Base-by-base conservation (phyloP, 1,140 invertebrate genomes). In the Parapsyche elsis region DNA sequence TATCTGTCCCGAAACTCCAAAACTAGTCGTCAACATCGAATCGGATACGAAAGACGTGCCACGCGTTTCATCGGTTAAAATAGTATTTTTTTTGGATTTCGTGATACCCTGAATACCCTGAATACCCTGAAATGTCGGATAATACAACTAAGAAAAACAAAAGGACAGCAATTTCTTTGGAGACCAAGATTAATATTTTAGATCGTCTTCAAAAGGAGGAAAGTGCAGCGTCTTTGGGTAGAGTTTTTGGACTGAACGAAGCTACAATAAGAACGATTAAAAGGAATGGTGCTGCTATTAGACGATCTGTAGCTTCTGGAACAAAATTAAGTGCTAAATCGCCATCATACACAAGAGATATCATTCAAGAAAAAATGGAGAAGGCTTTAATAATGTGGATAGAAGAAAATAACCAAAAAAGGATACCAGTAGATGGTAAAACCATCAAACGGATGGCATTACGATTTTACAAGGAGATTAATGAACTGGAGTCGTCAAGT, bases 151-250 rank as follows among this genome's bases (percentile, higher is more conserved):
- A 38, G 53, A 80, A 79, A 75, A 73, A 53, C 16, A 79, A 79
- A 74, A 76, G 67, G 24, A 74, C 30, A 78, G 38, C 64, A 10
- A 79, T 81, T 59, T 81, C 80, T 53, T 79, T 81, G 70, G 80
- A 81, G 71, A 81, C 77, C 0, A 81, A 81, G 73, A 81, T 81
- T 57, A 23, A 73, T 73, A 81, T 81, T 81, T 79, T 81, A 59
- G 80, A 81, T 79, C 61, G 80, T 57, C 23, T 81, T 49, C 19
- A 16, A 71, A 79, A 74, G 14, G 76, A 76, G 73, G 76, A 73
- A 74, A 26, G 79, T 24, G 76, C 70, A 79, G 23, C 71, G 38
- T 74, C 71, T 45, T 30, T 74, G 23, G 71, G 71, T 46, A 74
- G 38, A 74, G n/a, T 16, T 38, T 45, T 74, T 44, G 71, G 38